Conservation (phyloP, 2,113 vertebrate species). For the Scophthalmus maximus region DNA sequence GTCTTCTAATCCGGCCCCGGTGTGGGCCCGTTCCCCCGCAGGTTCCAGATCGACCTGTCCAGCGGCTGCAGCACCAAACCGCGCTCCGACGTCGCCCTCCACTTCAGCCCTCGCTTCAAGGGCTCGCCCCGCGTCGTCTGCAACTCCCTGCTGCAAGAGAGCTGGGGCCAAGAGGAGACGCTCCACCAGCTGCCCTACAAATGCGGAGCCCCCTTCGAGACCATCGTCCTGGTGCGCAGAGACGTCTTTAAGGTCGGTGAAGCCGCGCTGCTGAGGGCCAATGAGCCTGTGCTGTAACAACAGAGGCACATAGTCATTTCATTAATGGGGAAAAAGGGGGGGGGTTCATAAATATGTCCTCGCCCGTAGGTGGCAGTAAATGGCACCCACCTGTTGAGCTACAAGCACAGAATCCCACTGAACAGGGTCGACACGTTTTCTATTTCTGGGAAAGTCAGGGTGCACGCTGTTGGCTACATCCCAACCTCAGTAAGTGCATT, state of each 20-base stretch:
- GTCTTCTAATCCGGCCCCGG: not conserved
- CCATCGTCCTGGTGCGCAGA: conserved; percentile 87
- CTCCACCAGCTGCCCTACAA: conserved; percentile 89
- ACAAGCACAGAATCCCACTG: conserved; percentile 87
- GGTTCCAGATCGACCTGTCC: conserved; percentile 95
- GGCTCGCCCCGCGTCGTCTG: conserved; percentile 86
- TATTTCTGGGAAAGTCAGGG: conserved; percentile 88
- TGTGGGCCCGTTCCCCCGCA: conserved; percentile 52
- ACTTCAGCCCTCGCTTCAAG: conserved; percentile 93
- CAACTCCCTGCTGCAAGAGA: conserved; percentile 88
- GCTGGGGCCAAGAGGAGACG: conserved; percentile 91
- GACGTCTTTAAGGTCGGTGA: conserved; percentile 90
- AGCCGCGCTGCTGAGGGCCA: not conserved
- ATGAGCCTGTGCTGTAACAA: not conserved
- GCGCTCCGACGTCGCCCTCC: conserved; percentile 91
- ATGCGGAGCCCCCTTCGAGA: conserved; percentile 89
- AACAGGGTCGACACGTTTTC: conserved; percentile 90
- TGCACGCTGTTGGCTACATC: conserved; percentile 87
- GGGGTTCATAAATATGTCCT: not conserved
- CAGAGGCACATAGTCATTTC: no score
- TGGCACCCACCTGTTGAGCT: conserved; percentile 88
- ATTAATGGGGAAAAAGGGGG: not conserved
- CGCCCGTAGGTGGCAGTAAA: conserved; percentile 91
- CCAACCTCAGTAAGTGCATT: conserved; percentile 84
- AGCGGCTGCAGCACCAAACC: conserved; percentile 91